A percentile compares a stretch with the other conserved stretches of the same genome.
Evolutionary conservation across 2,113 vertebrate genomes (phyloP).

Genomic region (Rafetus swinhoei): DNA sequence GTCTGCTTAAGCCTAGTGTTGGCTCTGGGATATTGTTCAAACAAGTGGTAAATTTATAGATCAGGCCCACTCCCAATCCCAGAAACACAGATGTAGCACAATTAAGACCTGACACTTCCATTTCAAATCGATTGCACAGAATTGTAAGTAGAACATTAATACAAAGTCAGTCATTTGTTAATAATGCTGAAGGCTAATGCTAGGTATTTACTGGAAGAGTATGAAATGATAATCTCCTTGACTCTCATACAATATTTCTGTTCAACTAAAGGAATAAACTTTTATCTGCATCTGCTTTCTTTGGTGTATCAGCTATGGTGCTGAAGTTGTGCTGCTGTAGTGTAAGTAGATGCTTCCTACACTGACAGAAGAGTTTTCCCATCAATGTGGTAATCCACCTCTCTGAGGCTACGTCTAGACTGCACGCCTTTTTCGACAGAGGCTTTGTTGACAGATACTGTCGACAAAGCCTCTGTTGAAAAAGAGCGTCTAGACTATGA

Average conservation of each 20-base stretch:
- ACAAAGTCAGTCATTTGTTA: background rate
- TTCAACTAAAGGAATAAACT: background rate
- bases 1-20: too few species aligned
- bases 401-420: background rate
- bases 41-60: slow-evolving; percentile 17
- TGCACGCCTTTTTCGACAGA: too few species aligned
- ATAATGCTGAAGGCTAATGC: background rate
- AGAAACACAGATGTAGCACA: slow-evolving; percentile 15
- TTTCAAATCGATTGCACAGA: background rate
- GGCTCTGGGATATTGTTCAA: background rate
- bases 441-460: too few species aligned
- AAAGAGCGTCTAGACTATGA: too few species aligned
- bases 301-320: too few species aligned
- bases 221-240: background rate
- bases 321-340: too few species aligned
- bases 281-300: background rate
- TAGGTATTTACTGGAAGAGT: background rate
- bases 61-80: background rate
- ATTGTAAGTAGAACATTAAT: background rate
- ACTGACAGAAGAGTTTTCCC: background rate
- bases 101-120: slow-evolving; percentile 9
- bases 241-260: background rate
- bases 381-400: background rate
- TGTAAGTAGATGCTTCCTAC: background rate
- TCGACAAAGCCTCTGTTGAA: too few species aligned